phyloP scores from a whole-genome alignment of 2,797 vertebrate genomes.

The Diplodus sargus region DNA sequence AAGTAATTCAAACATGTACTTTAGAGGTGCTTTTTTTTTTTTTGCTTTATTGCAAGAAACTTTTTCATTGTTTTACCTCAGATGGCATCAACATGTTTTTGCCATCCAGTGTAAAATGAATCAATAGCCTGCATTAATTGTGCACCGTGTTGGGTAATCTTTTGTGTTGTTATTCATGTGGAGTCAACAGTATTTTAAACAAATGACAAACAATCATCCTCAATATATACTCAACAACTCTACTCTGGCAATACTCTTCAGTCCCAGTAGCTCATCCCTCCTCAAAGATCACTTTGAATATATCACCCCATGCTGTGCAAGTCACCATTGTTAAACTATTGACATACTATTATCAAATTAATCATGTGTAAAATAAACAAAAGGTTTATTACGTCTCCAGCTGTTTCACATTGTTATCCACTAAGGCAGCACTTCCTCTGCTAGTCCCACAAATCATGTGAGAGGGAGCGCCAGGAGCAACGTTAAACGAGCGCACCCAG shows the following conservation, averaged over 20 bases:
- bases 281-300: not conserved
- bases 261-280: not conserved
- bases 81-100: not conserved
- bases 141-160: not conserved
- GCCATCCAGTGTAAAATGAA: not conserved
- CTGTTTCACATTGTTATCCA: not conserved
- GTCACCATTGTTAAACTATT: not conserved
- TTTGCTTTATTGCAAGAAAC: not conserved
- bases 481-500: constrained; percentile 31
- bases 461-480: not conserved
- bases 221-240: not conserved
- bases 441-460: constrained; percentile 16
- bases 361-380: not conserved
- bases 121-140: not conserved
- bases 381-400: not conserved
- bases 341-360: not conserved
- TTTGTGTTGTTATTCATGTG: not conserved
- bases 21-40: not conserved
- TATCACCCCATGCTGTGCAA: not conserved
- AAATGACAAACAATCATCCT: not conserved
- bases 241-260: not conserved
- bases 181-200: not conserved
- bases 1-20: not conserved
- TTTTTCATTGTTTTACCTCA: not conserved
- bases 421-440: not conserved